Conservation (phyloP, 2,113 vertebrate species). For the Narcine bancroftii region DNA sequence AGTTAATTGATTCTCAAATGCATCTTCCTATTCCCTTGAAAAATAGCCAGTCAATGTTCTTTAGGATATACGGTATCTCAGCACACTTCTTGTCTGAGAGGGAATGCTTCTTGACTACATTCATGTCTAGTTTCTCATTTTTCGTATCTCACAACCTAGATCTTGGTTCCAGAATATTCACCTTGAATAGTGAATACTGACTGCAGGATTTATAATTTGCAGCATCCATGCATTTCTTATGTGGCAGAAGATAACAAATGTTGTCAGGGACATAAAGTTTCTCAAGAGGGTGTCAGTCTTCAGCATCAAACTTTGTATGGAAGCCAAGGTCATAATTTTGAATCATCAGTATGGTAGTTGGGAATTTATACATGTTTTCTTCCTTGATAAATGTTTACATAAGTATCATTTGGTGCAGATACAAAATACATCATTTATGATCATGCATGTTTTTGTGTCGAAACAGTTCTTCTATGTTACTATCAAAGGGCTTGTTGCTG, state of each 20-base stretch:
- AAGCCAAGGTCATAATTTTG: background rate
- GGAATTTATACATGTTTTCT: background rate
- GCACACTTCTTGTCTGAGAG: background rate
- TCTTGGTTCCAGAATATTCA: background rate
- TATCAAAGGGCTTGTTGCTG: background rate
- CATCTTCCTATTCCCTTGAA: background rate
- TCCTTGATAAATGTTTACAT: too few species aligned
- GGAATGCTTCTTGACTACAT: background rate
- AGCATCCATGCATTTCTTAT: background rate
- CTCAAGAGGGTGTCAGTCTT: background rate
- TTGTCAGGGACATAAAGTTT: background rate
- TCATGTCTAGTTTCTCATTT: background rate
- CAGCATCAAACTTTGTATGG: background rate
- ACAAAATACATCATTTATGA: background rate
- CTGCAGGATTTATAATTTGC: background rate
- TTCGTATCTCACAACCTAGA: background rate
- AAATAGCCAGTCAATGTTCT: background rate
- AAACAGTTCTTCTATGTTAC: background rate
- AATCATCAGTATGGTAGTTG: background rate
- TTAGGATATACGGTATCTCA: background rate
- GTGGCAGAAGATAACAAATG: background rate
- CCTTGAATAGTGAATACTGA: background rate
- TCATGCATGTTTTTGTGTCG: background rate
- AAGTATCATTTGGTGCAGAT: background rate
- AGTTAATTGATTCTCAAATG: background rate